Evolutionary conservation across 2,113 vertebrate genomes (phyloP).

Genomic region (Gymnarchus niloticus): DNA sequence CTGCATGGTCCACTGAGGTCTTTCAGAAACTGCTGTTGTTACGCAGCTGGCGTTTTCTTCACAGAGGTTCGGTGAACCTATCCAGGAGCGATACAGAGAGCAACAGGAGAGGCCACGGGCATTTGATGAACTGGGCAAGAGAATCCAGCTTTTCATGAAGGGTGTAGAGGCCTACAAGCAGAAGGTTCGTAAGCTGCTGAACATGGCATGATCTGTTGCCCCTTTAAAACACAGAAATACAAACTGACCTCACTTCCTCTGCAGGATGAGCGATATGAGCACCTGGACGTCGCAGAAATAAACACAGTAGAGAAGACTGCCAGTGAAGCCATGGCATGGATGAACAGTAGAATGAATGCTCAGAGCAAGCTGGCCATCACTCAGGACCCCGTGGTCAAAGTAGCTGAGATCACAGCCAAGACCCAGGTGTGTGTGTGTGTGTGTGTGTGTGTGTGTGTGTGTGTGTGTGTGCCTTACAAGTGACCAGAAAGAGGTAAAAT

Average conservation of each 20-base stretch:
- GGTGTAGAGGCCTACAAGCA: constrained; percentile 80
- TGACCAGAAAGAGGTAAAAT: neutral
- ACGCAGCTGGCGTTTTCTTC: constrained; percentile 27
- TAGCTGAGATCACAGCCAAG: constrained; percentile 82
- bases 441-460: neutral
- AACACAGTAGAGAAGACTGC: constrained; percentile 76
- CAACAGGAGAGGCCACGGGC: constrained; percentile 85
- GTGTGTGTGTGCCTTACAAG: neutral
- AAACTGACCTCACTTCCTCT: too few relatives aligned
- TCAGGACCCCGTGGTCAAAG: constrained; percentile 84
- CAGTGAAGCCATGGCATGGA: constrained; percentile 80
- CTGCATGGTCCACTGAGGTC: neutral
- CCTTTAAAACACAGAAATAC: too few relatives aligned
- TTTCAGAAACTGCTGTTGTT: too few relatives aligned
- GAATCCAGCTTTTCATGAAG: constrained; percentile 86
- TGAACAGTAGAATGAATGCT: constrained; percentile 85
- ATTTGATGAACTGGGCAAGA: constrained; percentile 86
- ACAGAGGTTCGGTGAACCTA: constrained; percentile 82
- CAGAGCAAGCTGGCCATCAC: constrained; percentile 79
- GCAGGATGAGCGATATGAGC: constrained; percentile 83
- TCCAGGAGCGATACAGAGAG: constrained; percentile 80
- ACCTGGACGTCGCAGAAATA: constrained; percentile 77
- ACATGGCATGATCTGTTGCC: too few relatives aligned
- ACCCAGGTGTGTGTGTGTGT: constrained; percentile 68
- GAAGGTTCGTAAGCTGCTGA: constrained; percentile 74